Percentiles rank a stretch among this genome's conserved stretches.
Evolutionary conservation across 2,113 vertebrate species (phyloP).

Genomic region (Oxygymnocypris stewartii): DNA sequence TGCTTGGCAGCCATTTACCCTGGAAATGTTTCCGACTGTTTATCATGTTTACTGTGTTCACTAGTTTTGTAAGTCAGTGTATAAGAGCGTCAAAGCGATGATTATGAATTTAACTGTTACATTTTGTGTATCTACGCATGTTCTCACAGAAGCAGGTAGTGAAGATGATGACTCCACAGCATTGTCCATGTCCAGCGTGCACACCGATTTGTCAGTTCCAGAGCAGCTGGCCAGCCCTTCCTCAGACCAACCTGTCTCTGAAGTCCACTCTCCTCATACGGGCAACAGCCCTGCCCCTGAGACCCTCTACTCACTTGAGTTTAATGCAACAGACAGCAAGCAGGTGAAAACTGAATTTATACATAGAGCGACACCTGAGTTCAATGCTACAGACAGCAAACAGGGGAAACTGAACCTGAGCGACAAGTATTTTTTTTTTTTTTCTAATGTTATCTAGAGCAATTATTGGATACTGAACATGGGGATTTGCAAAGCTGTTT

Average conservation of each 20-base stretch:
- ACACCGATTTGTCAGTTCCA: conserved; percentile 75
- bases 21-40: not conserved
- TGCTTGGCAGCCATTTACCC: not conserved
- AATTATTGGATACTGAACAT: not conserved
- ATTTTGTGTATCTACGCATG: conserved; percentile 10
- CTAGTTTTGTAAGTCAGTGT: not conserved
- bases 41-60: not conserved
- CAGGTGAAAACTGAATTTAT: conserved; percentile 70
- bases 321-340: conserved; percentile 74
- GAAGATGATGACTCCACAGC: conserved; percentile 74
- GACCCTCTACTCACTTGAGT: conserved; percentile 78
- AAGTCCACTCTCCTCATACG: conserved; percentile 61
- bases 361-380: not conserved
- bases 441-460: not conserved
- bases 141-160: conserved; percentile 73
- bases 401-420: no score
- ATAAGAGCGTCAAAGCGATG: not conserved
- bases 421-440: no score
- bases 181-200: conserved; percentile 75
- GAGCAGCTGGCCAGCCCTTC: conserved; percentile 74
- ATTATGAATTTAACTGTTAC: not conserved
- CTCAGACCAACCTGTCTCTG: conserved; percentile 65
- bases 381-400: no score
- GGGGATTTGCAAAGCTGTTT: not conserved
- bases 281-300: conserved; percentile 73